phyloP scores from a whole-genome alignment of 2,797 vertebrate species.

The Periophthalmus magnuspinnatus region DNA sequence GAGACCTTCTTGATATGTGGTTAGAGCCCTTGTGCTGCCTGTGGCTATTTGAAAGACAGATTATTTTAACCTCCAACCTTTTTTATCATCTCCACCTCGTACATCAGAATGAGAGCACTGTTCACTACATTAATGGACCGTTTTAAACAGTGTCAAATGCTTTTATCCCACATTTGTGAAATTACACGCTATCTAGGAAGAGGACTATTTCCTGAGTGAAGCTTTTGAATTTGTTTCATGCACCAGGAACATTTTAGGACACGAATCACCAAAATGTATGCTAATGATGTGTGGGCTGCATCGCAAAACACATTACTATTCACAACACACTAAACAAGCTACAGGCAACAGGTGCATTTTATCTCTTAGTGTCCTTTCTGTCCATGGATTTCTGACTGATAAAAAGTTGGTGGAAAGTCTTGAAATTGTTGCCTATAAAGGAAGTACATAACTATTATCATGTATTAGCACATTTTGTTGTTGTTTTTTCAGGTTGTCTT shows the following conservation, averaged over 20 bases:
- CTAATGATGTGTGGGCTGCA: constrained; percentile 22
- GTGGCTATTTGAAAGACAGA: too few relatives aligned
- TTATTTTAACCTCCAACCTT: background rate
- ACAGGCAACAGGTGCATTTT: constrained; percentile 24
- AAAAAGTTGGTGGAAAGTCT: too few relatives aligned
- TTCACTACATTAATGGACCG: background rate
- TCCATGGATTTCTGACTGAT: background rate
- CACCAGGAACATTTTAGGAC: constrained; percentile 1
- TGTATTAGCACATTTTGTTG: too few relatives aligned
- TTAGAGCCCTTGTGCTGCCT: too few relatives aligned
- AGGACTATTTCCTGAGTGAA: background rate
- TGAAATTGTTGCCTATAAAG: too few relatives aligned
- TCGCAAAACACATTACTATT: constrained; percentile 21
- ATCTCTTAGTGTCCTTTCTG: background rate
- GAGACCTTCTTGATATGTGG: too few relatives aligned
- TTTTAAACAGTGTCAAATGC: background rate
- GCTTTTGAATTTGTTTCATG: background rate
- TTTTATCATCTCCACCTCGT: background rate
- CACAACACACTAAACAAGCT: constrained; percentile 11
- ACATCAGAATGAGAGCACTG: background rate
- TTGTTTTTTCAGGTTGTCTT: too few relatives aligned
- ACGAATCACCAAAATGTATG: constrained; percentile 11
- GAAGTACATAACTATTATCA: too few relatives aligned
- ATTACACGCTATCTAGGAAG: background rate
- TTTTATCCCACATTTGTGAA: background rate